Base-by-base conservation (phyloP, 2,797 vertebrate genomes). In the Brachymystax lenok region DNA sequence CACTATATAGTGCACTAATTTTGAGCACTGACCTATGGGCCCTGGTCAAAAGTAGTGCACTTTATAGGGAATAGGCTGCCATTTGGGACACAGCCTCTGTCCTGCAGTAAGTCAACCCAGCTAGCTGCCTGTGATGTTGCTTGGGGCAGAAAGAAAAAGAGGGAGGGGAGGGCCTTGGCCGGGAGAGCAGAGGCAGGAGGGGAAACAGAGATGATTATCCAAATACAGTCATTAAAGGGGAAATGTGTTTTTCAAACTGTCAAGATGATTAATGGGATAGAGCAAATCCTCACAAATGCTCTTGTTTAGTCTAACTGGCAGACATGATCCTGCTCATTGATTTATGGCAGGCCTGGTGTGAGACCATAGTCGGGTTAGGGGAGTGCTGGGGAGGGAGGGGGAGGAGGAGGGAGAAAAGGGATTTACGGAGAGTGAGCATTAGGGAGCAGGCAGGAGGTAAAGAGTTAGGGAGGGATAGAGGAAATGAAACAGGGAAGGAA, bases 151-250 rank as follows among this genome's bases (percentile, higher is more conserved):
- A 73, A 63, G 59, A 24, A 73, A 77, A 82, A 75, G 69, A 46
- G 70, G 88, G 74, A 76, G 78, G 76, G 85, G 85, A 83, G 91
- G 87, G 94, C 93, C 91, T 87, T 94, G 59, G 21, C 59, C 2
- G 3, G 24, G 93, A 94, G 87, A 90, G 90, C 40, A 89, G 71
- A 86, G 10, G 40, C 40, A 46, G 10, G 89, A 90, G 90, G 90
- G 90, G 90, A 93, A 93, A 93, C 90, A 84, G 93, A 91, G 90
- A 96, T 95, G 97, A 98, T 98, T 99, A 99, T 98, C 97, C 98
- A 98, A 99, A 99, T 97, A 98, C 97, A 99, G 98, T 98, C 97
- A 98, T 99, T 98, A 99, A 97, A 98, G 97, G 97, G 97, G 97
- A 99, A 99, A 99, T 98, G 97, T 99, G 97, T 99, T 99, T 99